Percentiles rank a stretch among this genome's conserved stretches.
Evolutionary conservation across 1,140 invertebrate species (phyloP).

Genomic region (Hestina assimilis): DNA sequence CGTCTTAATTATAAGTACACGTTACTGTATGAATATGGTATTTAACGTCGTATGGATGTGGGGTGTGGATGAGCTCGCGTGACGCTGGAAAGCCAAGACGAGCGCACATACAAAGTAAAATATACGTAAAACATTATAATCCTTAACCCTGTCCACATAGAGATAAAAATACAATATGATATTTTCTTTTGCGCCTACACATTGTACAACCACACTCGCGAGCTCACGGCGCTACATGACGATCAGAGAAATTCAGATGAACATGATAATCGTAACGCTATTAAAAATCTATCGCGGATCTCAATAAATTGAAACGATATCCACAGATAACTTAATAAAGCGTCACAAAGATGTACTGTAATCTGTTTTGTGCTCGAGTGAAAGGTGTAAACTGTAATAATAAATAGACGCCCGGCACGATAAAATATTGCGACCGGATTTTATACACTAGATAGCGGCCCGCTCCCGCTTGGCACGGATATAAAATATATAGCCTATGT

Average conservation of each 20-base stretch:
- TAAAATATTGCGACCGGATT: slow-evolving; percentile 1
- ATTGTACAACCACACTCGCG: neutral
- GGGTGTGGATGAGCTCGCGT: slow-evolving; percentile 40
- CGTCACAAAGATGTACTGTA: slow-evolving; percentile 22
- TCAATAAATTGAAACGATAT: slow-evolving; percentile 42
- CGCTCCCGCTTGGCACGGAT: no score
- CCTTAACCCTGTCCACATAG: slow-evolving; percentile 2
- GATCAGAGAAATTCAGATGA: slow-evolving; percentile 54
- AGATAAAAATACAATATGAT: slow-evolving; percentile 13
- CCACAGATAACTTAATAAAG: slow-evolving; percentile 35
- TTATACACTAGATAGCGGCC: neutral
- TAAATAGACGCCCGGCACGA: slow-evolving; percentile 2
- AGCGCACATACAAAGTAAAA: slow-evolving; percentile 19
- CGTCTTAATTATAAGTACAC: slow-evolving; percentile 29
- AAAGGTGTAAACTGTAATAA: slow-evolving; percentile 18
- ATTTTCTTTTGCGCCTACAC: neutral
- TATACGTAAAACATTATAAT: neutral
- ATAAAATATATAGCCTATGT: no score
- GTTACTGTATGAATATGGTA: slow-evolving; percentile 29
- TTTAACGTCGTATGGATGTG: slow-evolving; percentile 32
- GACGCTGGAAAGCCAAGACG: slow-evolving; percentile 40
- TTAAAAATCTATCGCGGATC: slow-evolving; percentile 43
- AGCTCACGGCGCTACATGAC: slow-evolving; percentile 9
- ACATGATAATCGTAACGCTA: slow-evolving; percentile 49
- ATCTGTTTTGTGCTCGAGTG: slow-evolving; percentile 22